phyloP scores from a whole-genome alignment of 2,888 invertebrate genomes.

The Rotaria macrura region DNA sequence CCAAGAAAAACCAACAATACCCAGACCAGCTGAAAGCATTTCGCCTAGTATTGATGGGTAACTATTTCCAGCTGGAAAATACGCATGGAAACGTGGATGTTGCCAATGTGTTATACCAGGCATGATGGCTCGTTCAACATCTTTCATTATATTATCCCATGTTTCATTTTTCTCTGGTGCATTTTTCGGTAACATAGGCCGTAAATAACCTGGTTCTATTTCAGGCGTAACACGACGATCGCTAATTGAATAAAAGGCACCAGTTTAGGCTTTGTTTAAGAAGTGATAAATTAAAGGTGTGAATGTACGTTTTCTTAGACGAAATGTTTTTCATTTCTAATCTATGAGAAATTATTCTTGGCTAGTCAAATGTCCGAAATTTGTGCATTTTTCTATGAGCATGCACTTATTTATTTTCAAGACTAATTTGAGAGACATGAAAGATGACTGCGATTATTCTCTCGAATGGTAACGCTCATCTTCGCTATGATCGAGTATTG shows the following conservation, averaged over 20 bases:
- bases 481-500: too few relatives aligned
- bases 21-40: conserved; percentile 88
- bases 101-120: conserved; percentile 67
- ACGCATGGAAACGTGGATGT: conserved; percentile 94
- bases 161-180: conserved; percentile 44
- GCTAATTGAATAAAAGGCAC: background rate
- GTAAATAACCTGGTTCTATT: conserved; percentile 41
- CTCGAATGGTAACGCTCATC: too few relatives aligned
- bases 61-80: conserved; percentile 92
- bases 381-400: too few relatives aligned
- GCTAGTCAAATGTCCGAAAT: too few relatives aligned
- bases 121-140: conserved; percentile 45
- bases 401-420: too few relatives aligned
- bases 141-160: conserved; percentile 44
- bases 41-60: conserved; percentile 93
- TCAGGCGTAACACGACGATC: conserved; percentile 40
- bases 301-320: too few relatives aligned
- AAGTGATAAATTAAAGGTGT: too few relatives aligned
- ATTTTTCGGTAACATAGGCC: conserved; percentile 40
- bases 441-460: too few relatives aligned
- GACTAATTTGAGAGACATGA: too few relatives aligned
- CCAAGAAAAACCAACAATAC: conserved; percentile 97
- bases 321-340: too few relatives aligned
- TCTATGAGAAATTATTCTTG: too few relatives aligned
- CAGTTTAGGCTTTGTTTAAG: too few relatives aligned